Base-by-base conservation (phyloP, 2,888 invertebrate genomes). In the Drosophila eohydei region DNA sequence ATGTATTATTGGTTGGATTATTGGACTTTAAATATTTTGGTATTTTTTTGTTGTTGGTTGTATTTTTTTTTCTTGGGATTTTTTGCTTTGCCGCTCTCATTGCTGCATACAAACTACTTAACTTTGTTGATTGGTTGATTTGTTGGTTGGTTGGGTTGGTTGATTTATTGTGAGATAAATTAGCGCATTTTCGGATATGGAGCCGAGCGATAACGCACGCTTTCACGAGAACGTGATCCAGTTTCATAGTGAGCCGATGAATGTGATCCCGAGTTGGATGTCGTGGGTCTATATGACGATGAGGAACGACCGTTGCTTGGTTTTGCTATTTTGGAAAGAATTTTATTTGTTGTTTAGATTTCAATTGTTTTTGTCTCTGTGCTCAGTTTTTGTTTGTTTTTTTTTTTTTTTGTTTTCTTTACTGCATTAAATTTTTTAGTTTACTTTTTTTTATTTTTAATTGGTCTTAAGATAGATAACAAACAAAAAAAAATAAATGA, bases 301-400 rank as follows among this genome's bases (percentile, higher is more conserved):
- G 92, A 92, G 46, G 92, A 92, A 69, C 92, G 92, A 92, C 92
- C 92, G 79, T 92, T 92, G 91, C 91, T 92, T 90, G 92, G 90
- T 92, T 92, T 92, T 86, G 92, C 92, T 92, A 92, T 80, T 92
- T 91, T 90, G 83, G 83, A 91, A 86, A 90, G 86, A 90, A 90
- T 86, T 91, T 91, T 83, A 81, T 81, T 79, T 89, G 77, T 87
- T 85, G 72, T 85, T 85, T 86, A 84, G 87, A 81, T 69, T 76
- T 71, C n/a, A 58, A 71, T 69, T 83, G 78, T 84, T 72, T 87
- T 51, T 79, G 71, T 85, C 74, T 82, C 65, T 83, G 75, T 82
- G 78, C 67, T 57, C 66, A 71, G 46, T 44, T 59, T 48, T 44
- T 59, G 44, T 48, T 12, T 34, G 8, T 34, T 34, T 34, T 43